Percentiles rank a stretch among this genome's conserved stretches.
phyloP scores from a whole-genome alignment of 2,888 invertebrate species.

The Drosophila fungiperda region DNA sequence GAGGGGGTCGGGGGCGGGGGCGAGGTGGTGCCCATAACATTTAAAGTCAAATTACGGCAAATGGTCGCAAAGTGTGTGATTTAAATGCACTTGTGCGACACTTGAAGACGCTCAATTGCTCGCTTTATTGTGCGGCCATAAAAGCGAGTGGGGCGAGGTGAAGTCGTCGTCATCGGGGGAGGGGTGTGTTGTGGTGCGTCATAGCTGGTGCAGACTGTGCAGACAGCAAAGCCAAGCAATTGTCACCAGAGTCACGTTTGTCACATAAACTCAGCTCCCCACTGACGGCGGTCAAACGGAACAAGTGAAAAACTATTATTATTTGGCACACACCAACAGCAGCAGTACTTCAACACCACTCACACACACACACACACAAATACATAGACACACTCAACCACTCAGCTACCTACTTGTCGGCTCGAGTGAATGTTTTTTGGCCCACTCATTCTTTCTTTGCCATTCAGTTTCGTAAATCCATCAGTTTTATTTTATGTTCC shows the following conservation, averaged over 20 bases:
- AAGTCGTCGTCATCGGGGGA: not conserved
- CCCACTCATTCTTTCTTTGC: slow-evolving; percentile 5
- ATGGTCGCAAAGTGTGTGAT: slow-evolving; percentile 83
- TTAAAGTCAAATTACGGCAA: slow-evolving; percentile 82
- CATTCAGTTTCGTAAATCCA: slow-evolving; percentile 72
- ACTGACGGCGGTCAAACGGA: slow-evolving; percentile 76
- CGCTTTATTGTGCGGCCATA: slow-evolving; percentile 80
- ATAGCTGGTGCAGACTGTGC: slow-evolving; percentile 20
- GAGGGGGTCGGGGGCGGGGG: not conserved
- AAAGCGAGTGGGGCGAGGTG: slow-evolving; percentile 56
- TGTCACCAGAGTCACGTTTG: slow-evolving; percentile 81
- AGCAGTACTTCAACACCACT: slow-evolving; percentile 27
- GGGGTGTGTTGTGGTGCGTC: slow-evolving; percentile 1
- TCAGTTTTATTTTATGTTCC: slow-evolving; percentile 67
- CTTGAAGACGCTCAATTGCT: slow-evolving; percentile 82
- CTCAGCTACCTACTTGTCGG: slow-evolving; percentile 43
- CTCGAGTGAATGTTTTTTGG: slow-evolving; percentile 52
- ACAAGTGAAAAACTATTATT: slow-evolving; percentile 80
- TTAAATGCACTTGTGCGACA: slow-evolving; percentile 82
- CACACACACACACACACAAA: slow-evolving; percentile 1
- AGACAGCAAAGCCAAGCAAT: slow-evolving; percentile 73
- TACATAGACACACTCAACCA: slow-evolving; percentile 30
- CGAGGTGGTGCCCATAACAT: slow-evolving; percentile 66
- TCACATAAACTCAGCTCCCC: slow-evolving; percentile 79
- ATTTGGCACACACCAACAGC: slow-evolving; percentile 61